A percentile compares a stretch with the other conserved stretches of the same genome.
Conservation (phyloP, 2,113 vertebrate species). For the Rhagologus leucostigma region DNA sequence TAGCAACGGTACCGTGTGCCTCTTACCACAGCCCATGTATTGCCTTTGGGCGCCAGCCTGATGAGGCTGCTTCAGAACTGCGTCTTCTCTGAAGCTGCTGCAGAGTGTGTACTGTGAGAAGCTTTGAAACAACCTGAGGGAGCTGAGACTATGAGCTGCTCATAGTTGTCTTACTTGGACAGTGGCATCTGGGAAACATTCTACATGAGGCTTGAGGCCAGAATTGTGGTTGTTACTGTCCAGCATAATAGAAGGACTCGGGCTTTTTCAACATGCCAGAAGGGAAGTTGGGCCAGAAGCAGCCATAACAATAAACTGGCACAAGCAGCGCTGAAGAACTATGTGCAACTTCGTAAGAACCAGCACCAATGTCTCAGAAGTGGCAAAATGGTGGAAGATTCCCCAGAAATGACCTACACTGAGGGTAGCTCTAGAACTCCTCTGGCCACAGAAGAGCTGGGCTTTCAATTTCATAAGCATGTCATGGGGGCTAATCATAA, state of each 20-base stretch:
- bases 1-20: neutral
- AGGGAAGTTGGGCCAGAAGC: neutral
- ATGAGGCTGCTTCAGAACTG: neutral
- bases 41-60: neutral
- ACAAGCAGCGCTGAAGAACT: neutral
- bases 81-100: neutral
- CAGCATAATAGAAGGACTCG: neutral
- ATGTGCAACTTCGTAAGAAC: rapidly evolving
- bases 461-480: neutral
- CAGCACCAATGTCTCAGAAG: neutral
- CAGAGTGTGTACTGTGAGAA: neutral
- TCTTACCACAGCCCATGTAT: neutral
- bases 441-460: neutral
- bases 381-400: neutral
- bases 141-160: neutral
- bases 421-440: neutral
- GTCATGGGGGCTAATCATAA: neutral
- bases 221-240: neutral
- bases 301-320: neutral
- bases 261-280: neutral
- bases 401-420: neutral
- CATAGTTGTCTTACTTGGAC: neutral
- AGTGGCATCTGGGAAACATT: neutral
- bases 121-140: neutral
- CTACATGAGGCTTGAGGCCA: neutral